Evolutionary conservation across 2,113 vertebrate genomes (phyloP), one percentile per base, ranked within the genome.

Genomic region (Eptesicus fuscus): DNA sequence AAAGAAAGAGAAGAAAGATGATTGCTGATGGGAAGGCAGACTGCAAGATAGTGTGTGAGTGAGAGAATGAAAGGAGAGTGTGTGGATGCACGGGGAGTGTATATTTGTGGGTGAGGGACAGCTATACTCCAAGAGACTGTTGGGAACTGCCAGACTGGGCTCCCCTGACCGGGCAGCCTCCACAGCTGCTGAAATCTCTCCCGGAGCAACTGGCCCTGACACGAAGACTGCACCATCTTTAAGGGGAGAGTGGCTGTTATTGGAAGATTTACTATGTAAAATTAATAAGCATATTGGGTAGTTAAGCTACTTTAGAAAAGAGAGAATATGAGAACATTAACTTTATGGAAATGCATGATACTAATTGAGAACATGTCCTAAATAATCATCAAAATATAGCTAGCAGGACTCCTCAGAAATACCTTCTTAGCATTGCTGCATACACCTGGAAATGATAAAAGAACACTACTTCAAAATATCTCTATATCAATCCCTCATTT

Each of bases 351-450:
- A 94, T 63, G 30, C n/a, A 35, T 53, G 70, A 10, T 77, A 84
- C 70, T 91, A 84, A 96, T 73, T 69, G 32, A 47, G 76, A 84
- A 49, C 87, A 56, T 84, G 84, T 73, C 90, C 53, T 87, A 92
- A 92, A 59, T 94, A 79, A 91, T 84, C 65, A 71, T 56, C 53
- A 63, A 85, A 83, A 82, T 37, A 67, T 16, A 76, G 37, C 63
- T 47, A 71, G 47, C 12, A 47, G n/a, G 28, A 49, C 56, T 95
- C 30, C 65, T 91, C 67, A 86, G 82, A 90, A 95, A 86, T 49
- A 56, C 37, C 91, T 95, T 51, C 44, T 25, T 73, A 91, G 80
- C 30, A 44, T 82, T 16, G 35, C 22, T 78, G 77, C 65, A 76
- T 9, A 76, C 71, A 67, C 85, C 80, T 92, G n/a, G 84, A 71